These are phyloP conservation scores for Bolinopsis microptera DNA, from an alignment of 37 sponge, comb jelly and placozoan genomes.

Conservation along the genomic window DNA sequence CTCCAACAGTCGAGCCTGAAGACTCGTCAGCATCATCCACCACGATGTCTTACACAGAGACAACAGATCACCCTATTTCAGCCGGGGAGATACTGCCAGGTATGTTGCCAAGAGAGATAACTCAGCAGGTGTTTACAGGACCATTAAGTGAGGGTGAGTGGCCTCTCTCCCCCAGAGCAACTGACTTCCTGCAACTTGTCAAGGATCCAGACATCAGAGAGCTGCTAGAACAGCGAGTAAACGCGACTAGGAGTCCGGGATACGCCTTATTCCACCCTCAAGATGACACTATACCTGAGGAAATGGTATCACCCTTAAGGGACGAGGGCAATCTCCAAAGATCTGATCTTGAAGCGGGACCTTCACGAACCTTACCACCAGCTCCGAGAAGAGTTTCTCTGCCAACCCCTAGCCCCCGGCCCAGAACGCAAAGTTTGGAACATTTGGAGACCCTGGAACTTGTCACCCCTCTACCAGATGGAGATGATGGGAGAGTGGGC, in stretches of 20 bases:
- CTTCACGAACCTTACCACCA: not conserved
- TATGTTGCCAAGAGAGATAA: not conserved
- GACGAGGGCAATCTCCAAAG: not conserved
- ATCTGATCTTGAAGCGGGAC: not conserved
- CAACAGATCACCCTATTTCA: constrained; percentile 44
- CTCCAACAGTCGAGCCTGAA: not conserved
- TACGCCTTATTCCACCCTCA: not conserved
- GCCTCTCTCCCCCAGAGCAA: constrained; percentile 21
- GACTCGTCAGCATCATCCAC: not conserved
- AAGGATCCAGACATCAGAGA: constrained; percentile 31
- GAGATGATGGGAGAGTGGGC: not conserved
- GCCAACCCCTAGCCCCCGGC: not conserved
- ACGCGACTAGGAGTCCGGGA: not conserved
- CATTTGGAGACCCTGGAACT: constrained; percentile 25
- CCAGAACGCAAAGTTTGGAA: constrained; percentile 21
- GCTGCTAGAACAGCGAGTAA: not conserved
- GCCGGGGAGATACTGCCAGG: constrained; percentile 40
- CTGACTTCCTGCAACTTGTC: constrained; percentile 20
- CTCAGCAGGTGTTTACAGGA: not conserved
- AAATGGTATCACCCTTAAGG: not conserved
- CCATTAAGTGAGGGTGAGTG: constrained; percentile 63
- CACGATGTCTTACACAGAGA: not conserved
- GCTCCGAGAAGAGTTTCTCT: not conserved
- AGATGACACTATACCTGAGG: not conserved
- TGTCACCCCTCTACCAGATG: constrained; percentile 41